phyloP scores from a whole-genome alignment of 2,888 invertebrate genomes.

The Ophioninae sp. region DNA sequence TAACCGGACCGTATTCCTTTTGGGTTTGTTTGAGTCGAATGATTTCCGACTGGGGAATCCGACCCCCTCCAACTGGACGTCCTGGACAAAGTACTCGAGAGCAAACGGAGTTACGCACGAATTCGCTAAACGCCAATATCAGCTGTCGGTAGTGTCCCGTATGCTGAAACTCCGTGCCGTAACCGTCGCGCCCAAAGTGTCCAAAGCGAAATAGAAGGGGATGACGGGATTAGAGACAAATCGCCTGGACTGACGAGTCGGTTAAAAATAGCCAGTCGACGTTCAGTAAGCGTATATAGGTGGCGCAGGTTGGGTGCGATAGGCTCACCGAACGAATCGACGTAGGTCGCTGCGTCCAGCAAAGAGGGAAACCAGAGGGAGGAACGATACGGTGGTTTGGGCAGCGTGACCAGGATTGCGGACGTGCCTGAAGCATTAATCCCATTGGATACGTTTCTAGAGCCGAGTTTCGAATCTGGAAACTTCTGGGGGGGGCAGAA shows the following conservation, averaged over 20 bases:
- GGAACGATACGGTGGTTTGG: slow-evolving; percentile 22
- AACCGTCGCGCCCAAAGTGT: slow-evolving; percentile 1
- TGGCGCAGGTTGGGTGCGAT: slow-evolving; percentile 7
- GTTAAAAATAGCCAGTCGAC: slow-evolving; percentile 62
- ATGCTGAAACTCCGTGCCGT: slow-evolving; percentile 1
- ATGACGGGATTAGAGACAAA: slow-evolving; percentile 22
- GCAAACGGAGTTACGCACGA: slow-evolving; percentile 40
- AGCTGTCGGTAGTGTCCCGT: background rate
- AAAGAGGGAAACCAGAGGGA: background rate
- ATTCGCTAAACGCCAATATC: slow-evolving; percentile 14
- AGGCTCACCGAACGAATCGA: slow-evolving; percentile 15
- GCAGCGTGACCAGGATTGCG: slow-evolving; percentile 39
- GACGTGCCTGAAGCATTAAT: slow-evolving; percentile 52
- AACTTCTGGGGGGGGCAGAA: slow-evolving; percentile 46
- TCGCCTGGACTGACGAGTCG: background rate
- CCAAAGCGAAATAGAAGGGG: background rate
- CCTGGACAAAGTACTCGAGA: background rate
- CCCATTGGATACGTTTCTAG: slow-evolving; percentile 36
- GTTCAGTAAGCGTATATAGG: background rate
- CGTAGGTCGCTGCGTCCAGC: slow-evolving; percentile 18
- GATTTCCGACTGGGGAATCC: background rate
- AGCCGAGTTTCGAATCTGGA: slow-evolving; percentile 43
- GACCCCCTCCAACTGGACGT: background rate
- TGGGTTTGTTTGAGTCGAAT: background rate
- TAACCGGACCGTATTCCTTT: background rate